A percentile compares a stretch with the other conserved stretches of the same genome.
Evolutionary conservation across 2,797 vertebrate species (phyloP).

Genomic region (Acrocephalus scirpaceus): DNA sequence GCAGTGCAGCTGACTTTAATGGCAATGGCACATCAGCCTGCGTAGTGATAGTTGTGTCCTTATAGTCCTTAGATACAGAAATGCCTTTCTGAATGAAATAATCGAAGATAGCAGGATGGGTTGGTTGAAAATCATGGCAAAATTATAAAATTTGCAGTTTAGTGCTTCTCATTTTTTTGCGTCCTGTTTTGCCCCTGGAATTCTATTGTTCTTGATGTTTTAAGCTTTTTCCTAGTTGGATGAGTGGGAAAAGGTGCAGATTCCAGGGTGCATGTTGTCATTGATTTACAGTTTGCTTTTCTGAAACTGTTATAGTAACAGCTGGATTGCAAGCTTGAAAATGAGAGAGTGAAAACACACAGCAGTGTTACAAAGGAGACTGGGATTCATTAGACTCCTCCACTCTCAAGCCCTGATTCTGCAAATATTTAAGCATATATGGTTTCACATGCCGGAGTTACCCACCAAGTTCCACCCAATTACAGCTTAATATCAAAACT

Average conservation of each 20-base stretch:
- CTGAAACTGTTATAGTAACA: neutral
- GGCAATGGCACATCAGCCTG: neutral
- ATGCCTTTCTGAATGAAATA: neutral
- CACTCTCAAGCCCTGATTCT: neutral
- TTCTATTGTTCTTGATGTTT: conserved; percentile 37
- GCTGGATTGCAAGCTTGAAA: conserved; percentile 8
- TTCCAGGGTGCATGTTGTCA: neutral
- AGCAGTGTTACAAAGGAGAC: conserved; percentile 4
- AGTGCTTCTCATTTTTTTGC: neutral
- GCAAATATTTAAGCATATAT: neutral
- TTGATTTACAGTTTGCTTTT: neutral
- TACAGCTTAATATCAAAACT: neutral
- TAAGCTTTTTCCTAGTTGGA: neutral
- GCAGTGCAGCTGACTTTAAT: neutral
- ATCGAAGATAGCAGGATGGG: neutral
- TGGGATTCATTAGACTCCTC: conserved; percentile 27
- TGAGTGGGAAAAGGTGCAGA: neutral
- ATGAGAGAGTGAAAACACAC: neutral
- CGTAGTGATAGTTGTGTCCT: neutral
- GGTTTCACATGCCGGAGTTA: neutral
- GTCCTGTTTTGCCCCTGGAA: neutral
- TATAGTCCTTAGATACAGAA: neutral
- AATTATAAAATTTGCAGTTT: neutral
- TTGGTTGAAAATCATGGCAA: neutral
- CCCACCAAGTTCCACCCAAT: neutral